phyloP scores from a whole-genome alignment of 2,113 vertebrate genomes.

The Orthonyx spaldingii region DNA sequence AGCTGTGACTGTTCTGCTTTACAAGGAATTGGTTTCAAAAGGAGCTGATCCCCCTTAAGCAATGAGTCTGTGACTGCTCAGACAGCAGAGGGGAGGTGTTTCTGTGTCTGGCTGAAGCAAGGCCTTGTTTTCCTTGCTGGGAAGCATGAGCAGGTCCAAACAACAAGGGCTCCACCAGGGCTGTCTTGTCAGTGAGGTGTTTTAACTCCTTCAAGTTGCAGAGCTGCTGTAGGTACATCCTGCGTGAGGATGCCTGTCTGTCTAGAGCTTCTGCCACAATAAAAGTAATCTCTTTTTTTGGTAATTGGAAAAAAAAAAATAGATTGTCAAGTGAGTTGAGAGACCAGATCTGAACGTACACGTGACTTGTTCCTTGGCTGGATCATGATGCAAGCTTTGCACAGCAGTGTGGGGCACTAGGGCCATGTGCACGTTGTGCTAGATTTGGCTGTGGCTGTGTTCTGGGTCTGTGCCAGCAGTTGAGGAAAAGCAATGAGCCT shows the following conservation, averaged over 20 bases:
- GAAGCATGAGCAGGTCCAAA: not conserved
- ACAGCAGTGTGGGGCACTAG: not conserved
- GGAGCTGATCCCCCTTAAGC: not conserved
- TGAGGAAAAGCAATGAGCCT: not conserved
- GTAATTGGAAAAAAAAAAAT: not conserved
- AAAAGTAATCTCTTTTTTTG: not conserved
- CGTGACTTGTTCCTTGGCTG: not conserved
- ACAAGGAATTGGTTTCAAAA: not conserved
- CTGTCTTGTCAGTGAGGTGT: not conserved
- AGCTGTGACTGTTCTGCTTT: not conserved
- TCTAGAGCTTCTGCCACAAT: not conserved
- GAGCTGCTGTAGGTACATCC: not conserved
- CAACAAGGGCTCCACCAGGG: not conserved
- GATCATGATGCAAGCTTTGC: not conserved
- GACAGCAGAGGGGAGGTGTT: not conserved
- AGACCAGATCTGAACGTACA: rapidly evolving
- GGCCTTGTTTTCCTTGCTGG: not conserved
- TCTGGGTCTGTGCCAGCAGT: not conserved
- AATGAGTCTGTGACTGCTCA: not conserved
- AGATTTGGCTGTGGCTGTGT: not conserved
- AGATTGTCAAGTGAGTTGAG: not conserved
- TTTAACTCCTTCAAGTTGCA: not conserved
- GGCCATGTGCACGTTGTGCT: not conserved
- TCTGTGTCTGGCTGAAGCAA: not conserved
- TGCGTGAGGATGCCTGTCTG: not conserved